Evolutionary conservation across 30 jellyfish, hydroid and myxozoan species (phyloP).

Genomic region (Hydra vulgaris): DNA sequence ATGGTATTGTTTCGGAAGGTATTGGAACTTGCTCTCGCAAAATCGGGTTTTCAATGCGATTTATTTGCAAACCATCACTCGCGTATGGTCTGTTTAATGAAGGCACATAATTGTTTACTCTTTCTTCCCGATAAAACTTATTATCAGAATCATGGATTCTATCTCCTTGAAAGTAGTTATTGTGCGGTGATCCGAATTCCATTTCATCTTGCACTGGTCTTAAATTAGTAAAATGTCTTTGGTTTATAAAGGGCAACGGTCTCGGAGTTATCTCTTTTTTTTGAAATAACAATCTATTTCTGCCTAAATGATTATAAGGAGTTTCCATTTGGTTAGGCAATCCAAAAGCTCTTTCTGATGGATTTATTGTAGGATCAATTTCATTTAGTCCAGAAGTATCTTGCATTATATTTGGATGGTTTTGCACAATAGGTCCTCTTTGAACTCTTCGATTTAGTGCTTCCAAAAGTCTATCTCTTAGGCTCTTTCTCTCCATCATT

Average conservation of each 20-base stretch:
- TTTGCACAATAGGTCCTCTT: slow-evolving; percentile 1
- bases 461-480: slow-evolving; percentile 9
- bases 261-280: background rate
- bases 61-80: background rate
- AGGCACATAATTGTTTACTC: background rate
- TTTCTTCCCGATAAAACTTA: background rate
- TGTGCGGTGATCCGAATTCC: background rate
- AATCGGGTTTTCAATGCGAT: background rate
- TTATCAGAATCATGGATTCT: background rate
- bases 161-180: background rate
- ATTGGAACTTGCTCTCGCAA: slow-evolving; percentile 9
- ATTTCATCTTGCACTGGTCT: background rate
- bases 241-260: background rate
- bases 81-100: background rate
- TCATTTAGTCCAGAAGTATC: slow-evolving; percentile 3
- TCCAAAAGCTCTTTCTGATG: background rate
- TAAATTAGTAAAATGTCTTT: background rate
- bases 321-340: background rate
- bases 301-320: background rate
- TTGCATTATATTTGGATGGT: slow-evolving; percentile 4
- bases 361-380: background rate
- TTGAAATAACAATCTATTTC: background rate
- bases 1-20: background rate
- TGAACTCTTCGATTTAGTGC: slow-evolving; percentile 17
- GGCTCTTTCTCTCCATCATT: slow-evolving; percentile 1